Conservation (phyloP, 2,797 vertebrate genomes). For the Pantherophis vulpinus region DNA sequence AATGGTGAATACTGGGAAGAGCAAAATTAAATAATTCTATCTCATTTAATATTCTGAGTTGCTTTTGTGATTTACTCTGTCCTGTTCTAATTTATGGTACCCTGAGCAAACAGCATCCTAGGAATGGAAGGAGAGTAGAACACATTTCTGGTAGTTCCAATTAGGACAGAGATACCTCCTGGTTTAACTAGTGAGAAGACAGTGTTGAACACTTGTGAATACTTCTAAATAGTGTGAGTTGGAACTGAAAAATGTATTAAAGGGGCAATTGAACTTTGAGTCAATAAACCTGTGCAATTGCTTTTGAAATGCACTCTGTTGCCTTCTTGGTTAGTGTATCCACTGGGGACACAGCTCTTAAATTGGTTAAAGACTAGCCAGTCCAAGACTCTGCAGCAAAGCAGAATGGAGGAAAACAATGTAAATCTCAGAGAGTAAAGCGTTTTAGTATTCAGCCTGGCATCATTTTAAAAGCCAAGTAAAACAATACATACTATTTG, state of each 20-base stretch:
- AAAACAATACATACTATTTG: neutral
- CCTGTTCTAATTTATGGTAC: neutral
- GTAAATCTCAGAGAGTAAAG: neutral
- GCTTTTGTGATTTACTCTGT: neutral
- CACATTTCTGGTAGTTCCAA: neutral
- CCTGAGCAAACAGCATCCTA: neutral
- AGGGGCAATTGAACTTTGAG: neutral
- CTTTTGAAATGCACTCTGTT: neutral
- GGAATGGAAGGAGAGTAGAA: neutral
- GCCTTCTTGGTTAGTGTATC: neutral
- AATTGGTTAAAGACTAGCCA: neutral
- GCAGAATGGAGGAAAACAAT: neutral
- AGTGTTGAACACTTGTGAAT: neutral
- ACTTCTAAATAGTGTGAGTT: neutral
- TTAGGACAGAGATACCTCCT: neutral
- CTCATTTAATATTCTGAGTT: neutral
- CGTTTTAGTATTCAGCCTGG: neutral
- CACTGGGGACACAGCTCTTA: neutral
- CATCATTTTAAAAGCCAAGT: constrained; percentile 21
- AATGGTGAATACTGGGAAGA: neutral
- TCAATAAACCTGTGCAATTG: neutral
- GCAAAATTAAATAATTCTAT: neutral
- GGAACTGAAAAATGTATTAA: neutral
- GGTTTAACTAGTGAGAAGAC: neutral
- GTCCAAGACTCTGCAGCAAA: neutral